These are phyloP conservation scores for Galeruca laticollis DNA, from an alignment of 2,888 invertebrate genomes.

Conservation along the genomic window DNA sequence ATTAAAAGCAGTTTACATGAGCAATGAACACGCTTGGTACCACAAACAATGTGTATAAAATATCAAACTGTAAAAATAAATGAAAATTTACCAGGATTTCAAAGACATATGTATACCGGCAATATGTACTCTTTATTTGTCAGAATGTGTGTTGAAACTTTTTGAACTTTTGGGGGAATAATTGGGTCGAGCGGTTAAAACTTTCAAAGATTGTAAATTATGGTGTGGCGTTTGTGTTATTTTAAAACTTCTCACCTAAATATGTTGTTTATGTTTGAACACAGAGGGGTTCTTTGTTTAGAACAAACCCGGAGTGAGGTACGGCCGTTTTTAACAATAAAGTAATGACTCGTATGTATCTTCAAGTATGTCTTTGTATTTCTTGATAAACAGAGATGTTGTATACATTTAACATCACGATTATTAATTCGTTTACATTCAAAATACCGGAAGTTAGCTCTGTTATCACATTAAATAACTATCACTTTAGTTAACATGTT, in stretches of 20 bases:
- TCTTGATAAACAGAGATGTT: background rate
- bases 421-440: constrained; percentile 1
- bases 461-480: background rate
- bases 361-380: constrained; percentile 1
- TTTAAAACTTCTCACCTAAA: constrained; percentile 36
- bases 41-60: no score
- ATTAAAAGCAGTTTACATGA: no score
- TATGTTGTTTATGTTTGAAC: constrained; percentile 31
- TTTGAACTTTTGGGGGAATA: constrained; percentile 8
- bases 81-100: no score
- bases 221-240: constrained; percentile 24
- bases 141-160: no score
- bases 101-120: no score
- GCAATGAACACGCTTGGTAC: no score
- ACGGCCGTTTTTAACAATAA: background rate
- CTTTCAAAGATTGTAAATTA: constrained; percentile 24
- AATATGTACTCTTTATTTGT: no score
- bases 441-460: background rate
- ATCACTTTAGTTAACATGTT: background rate
- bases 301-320: constrained; percentile 9
- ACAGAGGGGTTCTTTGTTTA: constrained; percentile 32
- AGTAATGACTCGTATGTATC: background rate
- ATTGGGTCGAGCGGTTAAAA: constrained; percentile 7
- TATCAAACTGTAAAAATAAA: no score
- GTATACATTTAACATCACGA: background rate